phyloP scores from a whole-genome alignment of 1,140 invertebrate species.

The Samia ricini region DNA sequence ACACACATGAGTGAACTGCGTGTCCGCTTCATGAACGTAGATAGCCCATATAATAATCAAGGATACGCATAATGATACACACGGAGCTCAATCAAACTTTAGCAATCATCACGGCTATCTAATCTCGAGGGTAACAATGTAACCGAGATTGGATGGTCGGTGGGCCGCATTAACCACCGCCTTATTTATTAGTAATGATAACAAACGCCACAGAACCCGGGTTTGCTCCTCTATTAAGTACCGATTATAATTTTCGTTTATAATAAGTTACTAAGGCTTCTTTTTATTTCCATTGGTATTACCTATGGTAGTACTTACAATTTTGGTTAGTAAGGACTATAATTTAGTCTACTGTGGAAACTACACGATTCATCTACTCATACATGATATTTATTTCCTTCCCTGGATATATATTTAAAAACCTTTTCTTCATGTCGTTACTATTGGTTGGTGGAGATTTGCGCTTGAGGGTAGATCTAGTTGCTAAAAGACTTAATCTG shows the following conservation, averaged over 20 bases:
- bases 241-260: slow-evolving; percentile 22
- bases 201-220: slow-evolving; percentile 24
- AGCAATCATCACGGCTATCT: slow-evolving; percentile 66
- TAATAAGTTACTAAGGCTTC: background rate
- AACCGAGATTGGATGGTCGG: slow-evolving; percentile 42
- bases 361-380: too few relatives aligned
- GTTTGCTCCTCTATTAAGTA: slow-evolving; percentile 24
- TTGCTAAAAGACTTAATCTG: too few relatives aligned
- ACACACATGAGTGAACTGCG: background rate
- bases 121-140: slow-evolving; percentile 64
- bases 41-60: slow-evolving; percentile 33
- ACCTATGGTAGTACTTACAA: too few relatives aligned
- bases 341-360: too few relatives aligned
- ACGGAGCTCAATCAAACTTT: slow-evolving; percentile 67
- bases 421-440: too few relatives aligned
- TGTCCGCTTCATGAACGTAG: background rate
- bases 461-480: too few relatives aligned
- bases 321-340: too few relatives aligned
- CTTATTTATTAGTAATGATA: slow-evolving; percentile 54
- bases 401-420: too few relatives aligned
- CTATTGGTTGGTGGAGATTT: too few relatives aligned
- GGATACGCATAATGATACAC: slow-evolving; percentile 55
- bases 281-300: background rate
- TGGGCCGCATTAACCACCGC: slow-evolving; percentile 42
- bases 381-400: too few relatives aligned